Evolutionary conservation across 1,140 invertebrate genomes (phyloP), one percentile per base, ranked within the genome.

Genomic region (Diorhabda elongata): DNA sequence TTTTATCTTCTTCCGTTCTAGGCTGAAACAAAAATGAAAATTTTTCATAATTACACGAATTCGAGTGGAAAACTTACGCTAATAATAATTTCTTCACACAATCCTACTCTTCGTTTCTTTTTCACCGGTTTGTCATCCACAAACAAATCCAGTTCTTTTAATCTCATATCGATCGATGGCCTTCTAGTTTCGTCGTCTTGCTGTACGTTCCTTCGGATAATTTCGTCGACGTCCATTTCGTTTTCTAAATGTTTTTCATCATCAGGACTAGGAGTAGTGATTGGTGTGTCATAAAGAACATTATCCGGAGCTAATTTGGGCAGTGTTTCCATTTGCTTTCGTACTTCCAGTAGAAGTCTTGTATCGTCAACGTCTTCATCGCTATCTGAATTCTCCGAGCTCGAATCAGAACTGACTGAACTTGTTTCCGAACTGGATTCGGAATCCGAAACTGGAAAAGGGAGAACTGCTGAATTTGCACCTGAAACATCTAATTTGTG

Each of bases 1-100:
- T 67, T 60, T 88, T 88, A 79, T 92, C 91, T 76, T 92, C 90
- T 76, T 92, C 91, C 3, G 88, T 84, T n/a, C 91, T 83, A 0
- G 91, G 91, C 90, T 91, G 74, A 64, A 82, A 82, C 69, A 3
- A 56, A n/a, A 52, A 61, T 44, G 3, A 64, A 68, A 73, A 75
- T 73, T 66, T 61, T 71, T 64, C 69, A 4, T 26, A 26, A 26
- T 26, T 1, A 26, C 4, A 2, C n/a, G 3, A 52, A 52, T 8
- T 8, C 4, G 47, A 52, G n/a, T 6, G 5, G 7, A n/a, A 64
- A 77, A 86, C 85, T 86, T 81, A 90, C 88, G 80, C 89, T 91
- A 69, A 91, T 91, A 47, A 88, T 85, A 66, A 87, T 83, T 73
- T 90, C 86, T 70, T 89, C 87, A 6, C 90, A 89, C 11, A 91